A percentile compares a stretch with the other conserved stretches of the same genome.
phyloP scores from a whole-genome alignment of 2,797 vertebrate species.

The Arrhamphus sclerolepis region DNA sequence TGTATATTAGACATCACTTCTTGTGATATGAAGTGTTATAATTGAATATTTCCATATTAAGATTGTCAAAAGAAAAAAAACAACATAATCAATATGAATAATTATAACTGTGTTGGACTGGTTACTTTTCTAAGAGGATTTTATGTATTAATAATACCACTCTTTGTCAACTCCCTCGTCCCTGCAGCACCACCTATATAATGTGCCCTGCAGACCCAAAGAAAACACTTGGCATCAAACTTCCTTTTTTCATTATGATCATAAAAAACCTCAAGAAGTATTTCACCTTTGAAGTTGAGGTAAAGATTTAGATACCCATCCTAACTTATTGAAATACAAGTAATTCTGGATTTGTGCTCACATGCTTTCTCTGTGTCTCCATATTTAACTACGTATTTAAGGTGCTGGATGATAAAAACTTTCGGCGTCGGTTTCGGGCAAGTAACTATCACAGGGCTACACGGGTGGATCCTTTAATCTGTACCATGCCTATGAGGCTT shows the following conservation, averaged over 20 bases:
- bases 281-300: slow-evolving; percentile 99
- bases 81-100: too few species aligned
- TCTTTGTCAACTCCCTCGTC: slow-evolving; percentile 1
- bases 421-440: slow-evolving; percentile 91
- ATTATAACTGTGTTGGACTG: too few species aligned
- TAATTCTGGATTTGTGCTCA: not conserved
- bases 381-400: too few species aligned
- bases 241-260: slow-evolving; percentile 97
- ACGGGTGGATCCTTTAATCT: slow-evolving; percentile 95
- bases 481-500: slow-evolving; percentile 97
- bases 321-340: not conserved
- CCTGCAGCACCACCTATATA: slow-evolving; percentile 92
- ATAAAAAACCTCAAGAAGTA: slow-evolving; percentile 98
- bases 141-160: not conserved
- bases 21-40: too few species aligned
- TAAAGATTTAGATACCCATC: slow-evolving; percentile 45
- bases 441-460: slow-evolving; percentile 98
- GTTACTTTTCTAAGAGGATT: not conserved
- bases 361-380: not conserved
- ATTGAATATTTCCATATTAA: too few species aligned
- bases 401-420: slow-evolving; percentile 97
- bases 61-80: too few species aligned
- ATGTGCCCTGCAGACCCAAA: slow-evolving; percentile 97
- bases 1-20: too few species aligned
- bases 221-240: slow-evolving; percentile 94